Evolutionary conservation across 35 echinoderm and acorn worm species (phyloP).

Genomic region (Hemicentrotus pulcherrimus): DNA sequence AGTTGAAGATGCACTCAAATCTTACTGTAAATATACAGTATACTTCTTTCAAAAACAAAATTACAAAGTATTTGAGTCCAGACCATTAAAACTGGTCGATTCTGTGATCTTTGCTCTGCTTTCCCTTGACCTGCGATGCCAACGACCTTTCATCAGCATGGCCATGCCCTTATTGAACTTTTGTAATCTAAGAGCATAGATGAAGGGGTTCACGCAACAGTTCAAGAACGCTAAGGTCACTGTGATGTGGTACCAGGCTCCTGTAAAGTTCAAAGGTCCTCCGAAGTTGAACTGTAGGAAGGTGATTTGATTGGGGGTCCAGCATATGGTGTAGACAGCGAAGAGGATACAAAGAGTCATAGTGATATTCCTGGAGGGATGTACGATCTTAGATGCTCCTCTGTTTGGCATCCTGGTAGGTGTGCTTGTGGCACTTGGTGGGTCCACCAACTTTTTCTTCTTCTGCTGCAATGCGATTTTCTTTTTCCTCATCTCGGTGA

Average conservation of each 20-base stretch:
- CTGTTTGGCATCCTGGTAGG: constrained; percentile 33
- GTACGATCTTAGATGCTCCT: background rate
- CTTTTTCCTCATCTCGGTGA: constrained; percentile 62
- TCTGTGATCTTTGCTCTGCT: background rate
- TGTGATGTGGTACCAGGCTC: constrained; percentile 61
- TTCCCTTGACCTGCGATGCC: background rate
- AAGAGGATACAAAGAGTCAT: constrained; percentile 65
- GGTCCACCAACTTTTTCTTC: constrained; percentile 10
- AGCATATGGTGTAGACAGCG: constrained; percentile 70
- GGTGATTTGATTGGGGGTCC: constrained; percentile 64
- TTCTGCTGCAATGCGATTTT: background rate
- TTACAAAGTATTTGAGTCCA: constrained; percentile 10
- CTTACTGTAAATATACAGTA: background rate
- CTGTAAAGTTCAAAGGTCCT: constrained; percentile 47
- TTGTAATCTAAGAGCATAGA: constrained; percentile 62
- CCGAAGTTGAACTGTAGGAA: constrained; percentile 70
- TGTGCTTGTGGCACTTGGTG: constrained; percentile 25
- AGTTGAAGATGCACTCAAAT: background rate
- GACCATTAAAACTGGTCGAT: constrained; percentile 8
- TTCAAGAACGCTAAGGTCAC: constrained; percentile 60
- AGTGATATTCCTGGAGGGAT: constrained; percentile 40
- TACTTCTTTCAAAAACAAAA: background rate
- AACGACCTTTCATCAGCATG: background rate
- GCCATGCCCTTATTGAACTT: constrained; percentile 53
- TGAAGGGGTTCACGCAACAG: constrained; percentile 66